Percentiles rank a stretch among this genome's conserved stretches.
phyloP scores from a whole-genome alignment of 2,113 vertebrate species.

The Fulmarus glacialis region DNA sequence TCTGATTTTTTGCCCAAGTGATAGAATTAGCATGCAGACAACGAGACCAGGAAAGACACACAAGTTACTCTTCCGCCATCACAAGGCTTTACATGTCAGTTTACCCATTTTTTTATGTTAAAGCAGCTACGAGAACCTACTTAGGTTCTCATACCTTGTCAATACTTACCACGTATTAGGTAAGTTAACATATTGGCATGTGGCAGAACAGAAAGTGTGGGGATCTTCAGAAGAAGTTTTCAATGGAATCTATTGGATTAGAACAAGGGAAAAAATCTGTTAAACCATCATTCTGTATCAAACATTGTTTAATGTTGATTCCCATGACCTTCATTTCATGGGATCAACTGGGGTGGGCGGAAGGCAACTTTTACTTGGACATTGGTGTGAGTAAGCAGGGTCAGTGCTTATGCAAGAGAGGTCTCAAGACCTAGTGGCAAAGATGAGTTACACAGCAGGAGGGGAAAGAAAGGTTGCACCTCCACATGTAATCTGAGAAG shows the following conservation, averaged over 20 bases:
- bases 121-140: not conserved
- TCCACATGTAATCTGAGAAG: not conserved
- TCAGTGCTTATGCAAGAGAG: not conserved
- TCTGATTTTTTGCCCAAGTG: not conserved
- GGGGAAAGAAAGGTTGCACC: not conserved
- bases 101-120: not conserved
- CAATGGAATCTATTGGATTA: not conserved
- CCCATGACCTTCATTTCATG: not conserved
- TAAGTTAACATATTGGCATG: not conserved
- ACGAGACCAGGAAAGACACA: not conserved
- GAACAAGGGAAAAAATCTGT: not conserved
- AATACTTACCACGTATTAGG: not conserved
- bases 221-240: not conserved
- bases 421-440: not conserved
- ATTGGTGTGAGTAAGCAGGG: not conserved
- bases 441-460: not conserved
- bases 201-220: not conserved
- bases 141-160: not conserved
- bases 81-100: not conserved
- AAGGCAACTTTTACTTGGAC: not conserved
- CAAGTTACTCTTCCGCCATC: not conserved
- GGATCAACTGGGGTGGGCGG: not conserved
- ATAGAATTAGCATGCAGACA: not conserved
- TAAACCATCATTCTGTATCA: fast-evolving
- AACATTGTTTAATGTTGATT: not conserved